Conservation (phyloP, 92 coral and sea anemone genomes). For the Umimayanthus kanabou region DNA sequence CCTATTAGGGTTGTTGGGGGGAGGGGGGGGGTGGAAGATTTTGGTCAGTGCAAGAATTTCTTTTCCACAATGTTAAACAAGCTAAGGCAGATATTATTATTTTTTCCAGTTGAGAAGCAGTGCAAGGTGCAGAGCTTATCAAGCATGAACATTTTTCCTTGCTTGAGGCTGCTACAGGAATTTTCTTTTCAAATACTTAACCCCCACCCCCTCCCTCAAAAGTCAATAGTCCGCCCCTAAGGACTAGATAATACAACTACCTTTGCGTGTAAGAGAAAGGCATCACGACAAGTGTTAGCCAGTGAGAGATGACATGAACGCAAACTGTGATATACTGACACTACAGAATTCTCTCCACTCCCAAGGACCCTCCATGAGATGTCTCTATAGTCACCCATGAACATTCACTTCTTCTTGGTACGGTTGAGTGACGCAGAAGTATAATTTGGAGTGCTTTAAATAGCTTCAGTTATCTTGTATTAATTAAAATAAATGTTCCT, state of each 20-base stretch:
- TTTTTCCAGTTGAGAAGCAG: too few relatives aligned
- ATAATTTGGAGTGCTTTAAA: not conserved
- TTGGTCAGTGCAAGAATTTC: too few relatives aligned
- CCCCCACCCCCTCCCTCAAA: too few relatives aligned
- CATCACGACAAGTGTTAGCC: slow-evolving; percentile 64
- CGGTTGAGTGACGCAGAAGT: not conserved
- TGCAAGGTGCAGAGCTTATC: too few relatives aligned
- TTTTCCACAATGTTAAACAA: too few relatives aligned
- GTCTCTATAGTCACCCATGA: slow-evolving; percentile 58
- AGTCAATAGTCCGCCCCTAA: too few relatives aligned
- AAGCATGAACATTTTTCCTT: too few relatives aligned
- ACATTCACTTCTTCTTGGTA: not conserved
- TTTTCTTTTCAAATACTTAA: too few relatives aligned
- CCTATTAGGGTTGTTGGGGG: too few relatives aligned
- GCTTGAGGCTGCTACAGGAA: too few relatives aligned
- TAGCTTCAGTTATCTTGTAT: not conserved
- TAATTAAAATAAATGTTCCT: not conserved
- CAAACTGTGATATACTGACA: slow-evolving; percentile 54
- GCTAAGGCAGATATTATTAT: too few relatives aligned
- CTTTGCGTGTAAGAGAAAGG: slow-evolving; percentile 70
- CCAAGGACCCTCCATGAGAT: slow-evolving; percentile 57
- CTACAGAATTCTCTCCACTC: slow-evolving; percentile 31
- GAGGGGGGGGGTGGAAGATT: too few relatives aligned
- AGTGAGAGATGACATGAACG: slow-evolving; percentile 55
- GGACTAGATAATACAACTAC: slow-evolving; percentile 16